Conservation (phyloP, 2,888 invertebrate genomes). For the Atrina japonica region DNA sequence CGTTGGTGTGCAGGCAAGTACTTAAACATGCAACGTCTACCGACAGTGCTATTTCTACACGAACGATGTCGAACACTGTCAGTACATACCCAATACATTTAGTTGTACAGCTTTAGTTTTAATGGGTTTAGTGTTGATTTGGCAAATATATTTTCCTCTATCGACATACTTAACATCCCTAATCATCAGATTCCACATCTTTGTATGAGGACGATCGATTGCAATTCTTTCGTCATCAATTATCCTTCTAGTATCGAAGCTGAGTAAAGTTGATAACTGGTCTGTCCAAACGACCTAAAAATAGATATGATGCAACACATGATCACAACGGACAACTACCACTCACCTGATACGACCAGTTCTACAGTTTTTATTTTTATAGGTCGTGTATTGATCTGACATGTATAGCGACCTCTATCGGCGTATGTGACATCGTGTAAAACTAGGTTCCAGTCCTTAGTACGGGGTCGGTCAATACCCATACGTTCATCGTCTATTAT, state of each 20-base stretch:
- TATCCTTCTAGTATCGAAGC: constrained; percentile 69
- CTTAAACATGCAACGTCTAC: too few relatives aligned
- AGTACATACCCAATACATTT: constrained; percentile 73
- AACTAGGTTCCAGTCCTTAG: constrained; percentile 50
- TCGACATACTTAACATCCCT: constrained; percentile 71
- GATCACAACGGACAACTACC: not conserved
- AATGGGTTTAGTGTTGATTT: constrained; percentile 74
- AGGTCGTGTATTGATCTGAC: constrained; percentile 52
- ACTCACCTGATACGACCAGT: constrained; percentile 35
- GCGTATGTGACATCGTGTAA: constrained; percentile 42
- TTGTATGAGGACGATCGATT: constrained; percentile 69
- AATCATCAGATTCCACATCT: constrained; percentile 77
- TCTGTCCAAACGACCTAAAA: constrained; percentile 77
- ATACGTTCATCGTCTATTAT: constrained; percentile 51
- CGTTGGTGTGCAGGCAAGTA: too few relatives aligned
- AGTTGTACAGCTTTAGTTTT: constrained; percentile 70
- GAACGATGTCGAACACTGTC: not conserved
- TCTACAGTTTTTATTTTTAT: constrained; percentile 39
- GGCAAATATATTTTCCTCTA: constrained; percentile 76
- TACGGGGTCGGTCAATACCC: constrained; percentile 44
- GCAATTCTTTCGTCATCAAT: constrained; percentile 77
- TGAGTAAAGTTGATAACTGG: constrained; percentile 68
- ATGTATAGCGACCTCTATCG: constrained; percentile 51
- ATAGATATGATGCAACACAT: constrained; percentile 24
- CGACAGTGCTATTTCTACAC: too few relatives aligned